Base-by-base conservation (phyloP, 2,797 vertebrate species). In the Diplodus puntazzo region DNA sequence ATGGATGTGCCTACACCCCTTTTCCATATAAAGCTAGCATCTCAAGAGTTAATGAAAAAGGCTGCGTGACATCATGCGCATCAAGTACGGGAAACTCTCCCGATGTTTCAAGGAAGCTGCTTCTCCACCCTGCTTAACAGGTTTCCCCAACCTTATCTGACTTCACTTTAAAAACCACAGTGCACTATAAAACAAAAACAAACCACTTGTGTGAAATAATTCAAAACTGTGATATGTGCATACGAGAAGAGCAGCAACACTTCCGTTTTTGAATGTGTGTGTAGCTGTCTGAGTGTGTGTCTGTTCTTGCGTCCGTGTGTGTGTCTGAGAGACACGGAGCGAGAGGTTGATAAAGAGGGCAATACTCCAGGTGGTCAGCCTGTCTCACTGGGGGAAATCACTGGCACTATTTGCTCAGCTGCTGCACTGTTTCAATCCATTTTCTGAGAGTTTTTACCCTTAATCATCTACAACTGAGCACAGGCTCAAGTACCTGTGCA, bases 381-480 rank as follows among this genome's bases (percentile, higher is more conserved):
- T 85, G 82, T 86, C 80, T 88, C 77, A 72, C 54, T 7, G 8
- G 27, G 60, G 54, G 60, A 86, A 89, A 89, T 88, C 75, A 82
- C 80, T 72, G 83, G 71, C 62, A 59, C 69, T 92, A 75, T 92
- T 91, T 82, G 79, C 62, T 82, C 90, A 92, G 85, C 90, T 93
- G 91, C 83, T 79, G 52, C 1, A 0, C 67, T 68, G 60, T 69
- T 69, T 71, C 39, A 77, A 58, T 73, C 45, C 81, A 49, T 49
- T 53, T 58, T 75, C 30, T 27, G 63, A 69, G n/a, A 68, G 68
- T 69, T 79, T 77, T 57, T 50, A 60, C 16, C 53, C 70, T 21
- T 20, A 57, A 13, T 0, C 1, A 18, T 69, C n/a, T 48, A 6
- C 30, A 10, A 21, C 0, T 58, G 16, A 5, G 20, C n/a, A 72